Evolutionary conservation across 2,797 vertebrate genomes (phyloP).

Genomic region (Aulostomus chinensis): DNA sequence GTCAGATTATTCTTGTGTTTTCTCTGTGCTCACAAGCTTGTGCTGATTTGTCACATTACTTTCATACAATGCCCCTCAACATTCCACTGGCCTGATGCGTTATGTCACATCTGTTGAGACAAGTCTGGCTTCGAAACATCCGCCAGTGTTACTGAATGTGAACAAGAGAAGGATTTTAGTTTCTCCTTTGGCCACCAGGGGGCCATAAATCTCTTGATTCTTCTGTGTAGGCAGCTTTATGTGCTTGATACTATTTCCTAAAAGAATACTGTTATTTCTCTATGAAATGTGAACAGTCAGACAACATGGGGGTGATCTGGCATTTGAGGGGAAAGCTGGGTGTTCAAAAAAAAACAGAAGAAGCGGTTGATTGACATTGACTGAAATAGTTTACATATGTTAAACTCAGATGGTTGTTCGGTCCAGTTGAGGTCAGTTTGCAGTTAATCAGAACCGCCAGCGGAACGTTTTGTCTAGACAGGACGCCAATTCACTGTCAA

Average conservation of each 20-base stretch:
- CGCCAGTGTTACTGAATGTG: constrained; percentile 36
- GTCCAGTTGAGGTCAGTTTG: not conserved
- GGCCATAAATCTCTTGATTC: constrained; percentile 38
- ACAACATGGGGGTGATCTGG: not conserved
- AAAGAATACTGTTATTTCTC: constrained; percentile 8
- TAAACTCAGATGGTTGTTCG: not conserved
- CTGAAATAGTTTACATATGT: constrained; percentile 1
- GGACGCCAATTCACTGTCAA: constrained; percentile 2
- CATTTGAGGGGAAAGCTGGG: not conserved
- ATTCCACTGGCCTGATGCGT: constrained; percentile 64
- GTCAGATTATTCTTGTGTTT: not conserved
- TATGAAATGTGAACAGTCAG: constrained; percentile 28
- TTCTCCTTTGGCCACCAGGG: constrained; percentile 44
- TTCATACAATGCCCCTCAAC: constrained; percentile 42
- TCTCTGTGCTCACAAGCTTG: constrained; percentile 11
- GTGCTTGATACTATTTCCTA: constrained; percentile 1
- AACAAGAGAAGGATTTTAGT: not conserved
- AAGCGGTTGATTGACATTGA: not conserved
- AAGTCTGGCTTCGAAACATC: constrained; percentile 39
- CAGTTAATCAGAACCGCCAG: not conserved
- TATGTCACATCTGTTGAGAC: constrained; percentile 62
- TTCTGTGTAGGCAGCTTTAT: constrained; percentile 31
- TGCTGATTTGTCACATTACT: constrained; percentile 19
- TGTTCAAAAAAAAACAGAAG: not conserved
- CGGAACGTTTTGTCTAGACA: constrained; percentile 16